Base-by-base conservation (phyloP, 2,113 vertebrate species). In the Myodes glareolus region DNA sequence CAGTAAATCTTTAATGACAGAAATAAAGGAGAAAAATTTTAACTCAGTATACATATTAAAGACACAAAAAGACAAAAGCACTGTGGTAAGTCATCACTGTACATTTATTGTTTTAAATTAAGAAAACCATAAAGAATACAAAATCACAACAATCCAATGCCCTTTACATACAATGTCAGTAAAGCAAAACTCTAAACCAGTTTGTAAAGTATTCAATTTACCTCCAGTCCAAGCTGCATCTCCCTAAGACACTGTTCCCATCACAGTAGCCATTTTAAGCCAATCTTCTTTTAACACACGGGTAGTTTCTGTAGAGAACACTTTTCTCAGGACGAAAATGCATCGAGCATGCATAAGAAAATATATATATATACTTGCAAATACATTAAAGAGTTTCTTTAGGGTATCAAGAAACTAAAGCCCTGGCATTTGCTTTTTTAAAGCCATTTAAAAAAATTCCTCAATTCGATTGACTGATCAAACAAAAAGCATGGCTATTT, bases 161-260 rank as follows among this genome's bases (percentile, higher is more conserved):
- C 98, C 97, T 97, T 98, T 98, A 99, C 98, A 99, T 98, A 99
- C 98, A 99, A 97, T 98, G 95, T 97, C 97, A 98, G 96, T 95
- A 98, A 98, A 98, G 97, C 98, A 99, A 98, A 85, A 98, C 97
- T 98, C 98, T 98, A 98, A 98, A 98, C 98, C 98, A 98, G 97
- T 98, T 98, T 98, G 98, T 98, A 99, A 99, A 99, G 98, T 98
- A 98, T 99, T 99, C 98, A 98, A 99, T 98, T 99, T 99, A 99
- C 99, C 99, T 99, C 99, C 99, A 99, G 99, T 99, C 99, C 99
- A 99, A 99, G 99, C 99, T 99, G 98, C 99, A 99, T 99, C 98
- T 99, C 99, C 99, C 99, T 99, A 99, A 98, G 99, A 99, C 98
- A 99, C 99, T 99, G 98, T 99, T 99, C 98, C 98, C 98, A 99